A percentile compares a stretch with the other conserved stretches of the same genome.
These are phyloP conservation scores for Sebastes oblongus DNA, from an alignment of 2,797 vertebrate species.

Conservation along the genomic window DNA sequence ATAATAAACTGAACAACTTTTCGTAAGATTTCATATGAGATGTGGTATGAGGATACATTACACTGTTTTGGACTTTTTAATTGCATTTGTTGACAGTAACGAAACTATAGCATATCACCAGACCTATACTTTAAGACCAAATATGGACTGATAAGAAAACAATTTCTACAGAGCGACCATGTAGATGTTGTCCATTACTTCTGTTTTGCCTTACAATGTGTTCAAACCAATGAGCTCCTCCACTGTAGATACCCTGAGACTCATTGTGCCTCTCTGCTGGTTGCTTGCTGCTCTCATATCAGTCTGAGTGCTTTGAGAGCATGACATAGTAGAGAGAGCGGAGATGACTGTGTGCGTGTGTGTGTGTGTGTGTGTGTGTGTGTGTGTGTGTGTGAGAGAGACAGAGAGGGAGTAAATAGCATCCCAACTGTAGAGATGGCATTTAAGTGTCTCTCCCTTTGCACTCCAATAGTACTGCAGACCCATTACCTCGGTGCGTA, in stretches of 20 bases:
- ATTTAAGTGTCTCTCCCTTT: constrained; percentile 78
- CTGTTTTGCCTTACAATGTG: constrained; percentile 3
- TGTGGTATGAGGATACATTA: background rate
- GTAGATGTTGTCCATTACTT: constrained; percentile 16
- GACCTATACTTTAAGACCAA: background rate
- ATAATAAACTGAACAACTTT: background rate
- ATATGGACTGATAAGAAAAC: background rate
- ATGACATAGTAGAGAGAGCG: constrained; percentile 56
- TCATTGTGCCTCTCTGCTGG: constrained; percentile 63
- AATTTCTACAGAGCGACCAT: background rate
- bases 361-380: constrained; percentile 24
- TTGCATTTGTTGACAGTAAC: background rate
- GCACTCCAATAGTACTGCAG: constrained; percentile 73
- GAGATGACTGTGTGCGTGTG: constrained; percentile 34
- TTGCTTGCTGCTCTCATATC: constrained; percentile 68
- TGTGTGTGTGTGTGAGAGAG: background rate
- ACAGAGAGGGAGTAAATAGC: constrained; percentile 62
- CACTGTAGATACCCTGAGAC: constrained; percentile 52
- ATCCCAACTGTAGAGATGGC: constrained; percentile 73
- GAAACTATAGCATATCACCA: background rate
- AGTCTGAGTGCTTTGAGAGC: constrained; percentile 75
- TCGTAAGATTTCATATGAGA: background rate
- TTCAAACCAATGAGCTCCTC: constrained; percentile 26
- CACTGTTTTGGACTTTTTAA: background rate
- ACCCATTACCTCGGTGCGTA: constrained; percentile 66